A percentile compares a stretch with the other conserved stretches of the same genome.
These are phyloP conservation scores for Hartigia nigra DNA, from an alignment of 2,888 invertebrate species.

Conservation along the genomic window DNA sequence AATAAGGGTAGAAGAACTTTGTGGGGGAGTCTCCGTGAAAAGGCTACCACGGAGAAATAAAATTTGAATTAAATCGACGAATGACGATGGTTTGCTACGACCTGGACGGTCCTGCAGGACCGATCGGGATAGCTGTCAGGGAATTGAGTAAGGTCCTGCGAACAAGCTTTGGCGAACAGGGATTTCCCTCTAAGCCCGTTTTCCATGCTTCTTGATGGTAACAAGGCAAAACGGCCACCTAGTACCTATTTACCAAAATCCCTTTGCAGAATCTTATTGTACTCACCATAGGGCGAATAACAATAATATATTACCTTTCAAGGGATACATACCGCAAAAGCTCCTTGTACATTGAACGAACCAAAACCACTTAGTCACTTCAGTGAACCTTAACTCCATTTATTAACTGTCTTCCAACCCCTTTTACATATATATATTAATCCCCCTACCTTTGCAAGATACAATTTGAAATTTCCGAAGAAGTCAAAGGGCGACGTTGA, in stretches of 20 bases:
- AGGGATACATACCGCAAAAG: not conserved
- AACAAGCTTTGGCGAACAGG: not conserved
- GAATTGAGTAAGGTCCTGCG: not conserved
- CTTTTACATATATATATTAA: not conserved
- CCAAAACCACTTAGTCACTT: not conserved
- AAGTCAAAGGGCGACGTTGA: not conserved
- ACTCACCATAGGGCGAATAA: slow-evolving; percentile 1
- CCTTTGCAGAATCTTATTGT: not conserved
- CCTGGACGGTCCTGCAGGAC: not conserved
- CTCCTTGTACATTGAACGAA: not conserved
- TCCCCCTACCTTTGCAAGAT: not conserved
- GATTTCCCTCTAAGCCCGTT: not conserved
- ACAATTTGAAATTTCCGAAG: not conserved
- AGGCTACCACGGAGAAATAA: not conserved
- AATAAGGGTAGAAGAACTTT: not conserved
- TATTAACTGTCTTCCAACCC: not conserved
- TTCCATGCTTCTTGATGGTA: slow-evolving; percentile 12
- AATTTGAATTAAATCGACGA: not conserved
- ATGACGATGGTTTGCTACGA: not conserved
- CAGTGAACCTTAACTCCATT: not conserved
- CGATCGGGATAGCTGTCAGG: not conserved
- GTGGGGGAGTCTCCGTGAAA: too few species aligned
- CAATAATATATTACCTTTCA: slow-evolving; percentile 14
- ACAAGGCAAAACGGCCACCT: slow-evolving; percentile 3
- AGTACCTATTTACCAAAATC: not conserved